Evolutionary conservation across 2,797 vertebrate species (phyloP), one percentile per base, ranked within the genome.

Genomic region (Denticeps clupeoides): DNA sequence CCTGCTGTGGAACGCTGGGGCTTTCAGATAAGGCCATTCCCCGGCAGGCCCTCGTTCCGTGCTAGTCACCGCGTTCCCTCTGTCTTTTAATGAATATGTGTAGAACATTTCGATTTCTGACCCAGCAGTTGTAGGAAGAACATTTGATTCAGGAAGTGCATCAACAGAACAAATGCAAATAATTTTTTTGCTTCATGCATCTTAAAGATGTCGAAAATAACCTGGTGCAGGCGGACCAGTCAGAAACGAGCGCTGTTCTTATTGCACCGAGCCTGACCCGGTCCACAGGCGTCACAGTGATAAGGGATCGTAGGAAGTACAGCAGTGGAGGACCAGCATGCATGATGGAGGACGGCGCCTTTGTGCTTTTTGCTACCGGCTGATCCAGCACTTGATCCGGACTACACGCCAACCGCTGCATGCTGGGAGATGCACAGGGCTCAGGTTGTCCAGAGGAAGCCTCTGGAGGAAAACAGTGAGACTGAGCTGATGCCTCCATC

Each of bases 201-300:
- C 65, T 31, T 44, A 40, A 55, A 54, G 45, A 27, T 35, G 48
- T 52, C 19, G 19, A 37, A n/a, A n/a, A n/a, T n/a, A n/a, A n/a
- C n/a, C n/a, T 19, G 18, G 37, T 25, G 24, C n/a, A 37, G n/a
- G n/a, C 8, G 16, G 18, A 38, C 21, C 18, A 21, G 18, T 21
- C 35, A 38, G n/a, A 12, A 33, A 15, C 10, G 60, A 51, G 49
- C 59, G 58, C 48, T 31, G 48, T 55, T 49, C 52, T 41, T 35
- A 27, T 62, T 7, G 18, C 52, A 46, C 41, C 54, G 47, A 55
- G 42, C 29, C 57, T 31, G 50, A 46, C 58, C 16, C 1, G 18
- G 21, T 8, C 56, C 54, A 12, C 33, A 53, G 63, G 58, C 55
- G 51, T 79, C 77, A 77, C 75, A 77, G 75, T 78, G 73, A 72